Conservation (phyloP, 2,797 vertebrate genomes). For the Macroramphosus scolopax region DNA sequence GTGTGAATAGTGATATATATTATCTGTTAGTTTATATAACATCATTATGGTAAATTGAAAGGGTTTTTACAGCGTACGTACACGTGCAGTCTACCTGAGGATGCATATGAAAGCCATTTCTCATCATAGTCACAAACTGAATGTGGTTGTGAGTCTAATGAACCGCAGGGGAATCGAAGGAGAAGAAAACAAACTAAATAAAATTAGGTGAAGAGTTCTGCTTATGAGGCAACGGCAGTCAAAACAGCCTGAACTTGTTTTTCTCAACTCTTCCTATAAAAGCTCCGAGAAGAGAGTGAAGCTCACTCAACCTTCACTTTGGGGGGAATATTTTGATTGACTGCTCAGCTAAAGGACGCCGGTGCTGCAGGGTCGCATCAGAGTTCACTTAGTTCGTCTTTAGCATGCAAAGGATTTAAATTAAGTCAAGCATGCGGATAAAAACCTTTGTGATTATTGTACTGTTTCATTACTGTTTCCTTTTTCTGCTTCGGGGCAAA, state of each 20-base stretch:
- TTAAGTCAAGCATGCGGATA: constrained; percentile 35
- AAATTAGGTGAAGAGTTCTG: constrained; percentile 31
- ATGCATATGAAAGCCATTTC: too few species aligned
- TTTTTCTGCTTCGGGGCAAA: constrained; percentile 18
- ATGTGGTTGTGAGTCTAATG: too few species aligned
- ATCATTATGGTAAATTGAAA: too few species aligned
- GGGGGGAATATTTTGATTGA: constrained; percentile 40
- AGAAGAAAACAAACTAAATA: constrained; percentile 41
- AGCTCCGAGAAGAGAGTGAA: constrained; percentile 19
- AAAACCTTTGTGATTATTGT: constrained; percentile 32
- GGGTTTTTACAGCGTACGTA: too few species aligned
- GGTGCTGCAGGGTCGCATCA: constrained; percentile 33
- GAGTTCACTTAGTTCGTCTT: constrained; percentile 35
- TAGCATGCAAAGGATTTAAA: constrained; percentile 22
- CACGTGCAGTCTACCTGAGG: too few species aligned
- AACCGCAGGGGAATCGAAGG: constrained; percentile 20
- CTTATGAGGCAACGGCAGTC: constrained; percentile 35
- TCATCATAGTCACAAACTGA: too few species aligned
- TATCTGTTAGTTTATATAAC: too few species aligned
- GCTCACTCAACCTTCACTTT: constrained; percentile 17
- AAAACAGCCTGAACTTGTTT: constrained; percentile 48
- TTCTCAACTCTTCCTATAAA: constrained; percentile 22
- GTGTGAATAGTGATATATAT: too few species aligned
- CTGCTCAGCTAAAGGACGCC: constrained; percentile 9
- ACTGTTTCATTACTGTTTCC: constrained; percentile 16